A percentile compares a stretch with the other conserved stretches of the same genome.
These are phyloP conservation scores for Anolis sagrei DNA, from an alignment of 2,113 vertebrate species.

Conservation along the genomic window DNA sequence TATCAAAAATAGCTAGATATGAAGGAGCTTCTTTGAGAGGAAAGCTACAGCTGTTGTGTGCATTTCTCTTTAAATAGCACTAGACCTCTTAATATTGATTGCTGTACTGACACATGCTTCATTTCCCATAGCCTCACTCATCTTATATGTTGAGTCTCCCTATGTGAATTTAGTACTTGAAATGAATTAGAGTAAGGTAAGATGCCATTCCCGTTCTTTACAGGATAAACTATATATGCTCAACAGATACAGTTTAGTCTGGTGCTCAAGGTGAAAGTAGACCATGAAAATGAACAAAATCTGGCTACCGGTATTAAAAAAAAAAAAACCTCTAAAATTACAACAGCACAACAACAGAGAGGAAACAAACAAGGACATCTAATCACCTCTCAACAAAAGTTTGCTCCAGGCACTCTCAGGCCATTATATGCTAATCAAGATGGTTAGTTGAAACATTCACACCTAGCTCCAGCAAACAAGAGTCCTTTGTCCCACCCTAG, in stretches of 20 bases:
- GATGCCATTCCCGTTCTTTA: neutral
- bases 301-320: too few species aligned
- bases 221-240: neutral
- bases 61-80: neutral
- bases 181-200: accelerated
- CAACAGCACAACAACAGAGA: too few species aligned
- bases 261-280: neutral
- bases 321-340: too few species aligned
- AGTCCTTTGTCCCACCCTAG: too few species aligned
- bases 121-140: neutral
- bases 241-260: neutral
- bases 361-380: too few species aligned
- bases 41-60: neutral
- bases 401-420: too few species aligned
- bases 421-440: too few species aligned
- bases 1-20: too few species aligned
- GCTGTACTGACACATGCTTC: neutral
- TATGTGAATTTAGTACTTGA: neutral
- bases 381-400: too few species aligned
- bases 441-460: too few species aligned
- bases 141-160: neutral
- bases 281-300: too few species aligned
- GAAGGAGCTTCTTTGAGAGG: neutral
- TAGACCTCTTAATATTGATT: neutral
- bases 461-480: too few species aligned